Base-by-base conservation (phyloP, 2,888 invertebrate species). In the Tetragnatha montana region DNA sequence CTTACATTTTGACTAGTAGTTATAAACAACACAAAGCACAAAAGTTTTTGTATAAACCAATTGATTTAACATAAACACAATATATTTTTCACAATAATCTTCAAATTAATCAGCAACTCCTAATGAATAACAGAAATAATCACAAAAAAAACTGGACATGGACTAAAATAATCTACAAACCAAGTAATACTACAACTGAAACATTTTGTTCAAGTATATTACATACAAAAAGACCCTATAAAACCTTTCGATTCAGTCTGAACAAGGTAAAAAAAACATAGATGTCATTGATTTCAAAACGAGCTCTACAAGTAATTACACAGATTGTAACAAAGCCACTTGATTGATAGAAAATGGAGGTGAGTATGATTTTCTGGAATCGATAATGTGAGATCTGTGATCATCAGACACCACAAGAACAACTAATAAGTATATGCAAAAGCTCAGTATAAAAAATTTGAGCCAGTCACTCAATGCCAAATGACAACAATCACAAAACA, bases 271-370 rank as follows among this genome's bases (percentile, higher is more conserved):
- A 35, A n/a, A 35, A 35, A 35, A 35, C 35, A 35, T 35, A 35
- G 22, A 35, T 80, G 51, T n/a, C 68, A 71, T n/a, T 68, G 71
- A 22, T 82, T 82, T 19, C 21, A 19, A 82, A 84, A 76, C 78
- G 78, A 84, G 84, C 78, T 84, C 78, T 84, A 84, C 84, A 69
- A 21, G 14, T 19, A 47, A 70, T 35, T 21, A 78, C 49, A 47
- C 47, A 68, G 35, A 81, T 22, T 78, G 68, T 19, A 49, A 50
- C 76, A 78, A 51, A 19, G 69, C 21, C 47, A n/a, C 73, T 73
- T 69, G 69, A 81, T 81, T 82, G 73, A 78, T 82, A 51, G 81
- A 73, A 71, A 73, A 73, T 8, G 35, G 10, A 70, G 14, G 22
- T 21, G 73, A 74, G 17, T 17, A 51, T 21, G 22, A 71, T 60